A percentile compares a stretch with the other conserved stretches of the same genome.
Conservation (phyloP, 2,888 invertebrate species). For the Argynnis bischoffii region DNA sequence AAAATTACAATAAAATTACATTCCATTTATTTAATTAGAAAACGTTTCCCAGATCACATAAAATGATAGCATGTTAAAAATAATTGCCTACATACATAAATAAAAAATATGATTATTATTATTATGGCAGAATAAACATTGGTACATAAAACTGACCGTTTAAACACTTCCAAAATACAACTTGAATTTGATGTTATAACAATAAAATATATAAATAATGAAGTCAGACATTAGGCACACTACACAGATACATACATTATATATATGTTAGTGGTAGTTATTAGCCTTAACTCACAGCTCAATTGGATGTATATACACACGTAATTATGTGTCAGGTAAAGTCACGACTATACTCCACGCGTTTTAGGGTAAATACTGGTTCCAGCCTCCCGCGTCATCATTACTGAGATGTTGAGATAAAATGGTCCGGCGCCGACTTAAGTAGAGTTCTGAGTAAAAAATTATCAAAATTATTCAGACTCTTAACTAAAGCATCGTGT, state of each 20-base stretch:
- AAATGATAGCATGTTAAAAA: no score
- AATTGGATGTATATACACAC: slow-evolving; percentile 4
- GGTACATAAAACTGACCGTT: no score
- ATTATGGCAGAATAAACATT: no score
- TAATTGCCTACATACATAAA: no score
- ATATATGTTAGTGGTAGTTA: not conserved
- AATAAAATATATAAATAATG: no score
- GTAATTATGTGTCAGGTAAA: slow-evolving; percentile 11
- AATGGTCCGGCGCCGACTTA: slow-evolving; percentile 3
- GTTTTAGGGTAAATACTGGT: slow-evolving; percentile 28
- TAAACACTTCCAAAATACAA: no score
- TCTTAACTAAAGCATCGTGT: not conserved
- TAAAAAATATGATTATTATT: no score
- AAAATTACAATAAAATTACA: no score
- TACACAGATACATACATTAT: not conserved
- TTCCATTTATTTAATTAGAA: no score
- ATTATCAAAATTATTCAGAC: slow-evolving; percentile 14
- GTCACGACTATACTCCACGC: slow-evolving; percentile 22
- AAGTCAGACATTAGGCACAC: no score
- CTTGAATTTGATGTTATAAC: no score
- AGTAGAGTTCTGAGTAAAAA: slow-evolving; percentile 15
- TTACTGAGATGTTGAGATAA: slow-evolving; percentile 18
- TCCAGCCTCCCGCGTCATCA: slow-evolving; percentile 1
- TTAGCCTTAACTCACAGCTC: not conserved
- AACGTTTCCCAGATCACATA: no score